A percentile compares a stretch with the other conserved stretches of the same genome.
phyloP scores from a whole-genome alignment of 1,140 invertebrate genomes.

The Diorhabda elongata region DNA sequence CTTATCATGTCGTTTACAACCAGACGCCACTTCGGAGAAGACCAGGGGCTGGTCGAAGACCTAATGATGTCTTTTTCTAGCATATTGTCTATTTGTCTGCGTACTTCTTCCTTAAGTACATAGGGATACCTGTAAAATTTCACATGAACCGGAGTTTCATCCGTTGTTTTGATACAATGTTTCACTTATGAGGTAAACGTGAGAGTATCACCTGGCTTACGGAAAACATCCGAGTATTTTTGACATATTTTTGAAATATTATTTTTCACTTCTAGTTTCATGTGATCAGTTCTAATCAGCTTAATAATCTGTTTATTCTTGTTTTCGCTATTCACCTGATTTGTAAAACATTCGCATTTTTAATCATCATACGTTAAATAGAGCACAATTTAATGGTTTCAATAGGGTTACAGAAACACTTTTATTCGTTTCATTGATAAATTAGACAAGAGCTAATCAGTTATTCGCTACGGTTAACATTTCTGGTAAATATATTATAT shows the following conservation, averaged over 20 bases:
- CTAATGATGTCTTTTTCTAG: conserved; percentile 36
- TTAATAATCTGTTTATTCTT: neutral
- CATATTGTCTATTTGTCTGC: conserved; percentile 37
- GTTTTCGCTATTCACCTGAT: neutral
- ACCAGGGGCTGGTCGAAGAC: conserved; percentile 43
- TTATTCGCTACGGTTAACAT: neutral
- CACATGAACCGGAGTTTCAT: too few species aligned
- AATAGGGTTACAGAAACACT: neutral
- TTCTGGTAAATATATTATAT: neutral
- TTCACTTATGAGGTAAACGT: conserved; percentile 27
- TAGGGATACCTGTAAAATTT: conserved; percentile 30
- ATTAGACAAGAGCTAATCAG: neutral
- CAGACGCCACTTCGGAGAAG: neutral
- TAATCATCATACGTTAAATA: neutral
- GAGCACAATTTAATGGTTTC: neutral
- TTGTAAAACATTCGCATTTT: neutral
- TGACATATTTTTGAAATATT: conserved; percentile 25
- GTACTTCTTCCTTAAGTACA: conserved; percentile 39
- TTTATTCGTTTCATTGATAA: neutral
- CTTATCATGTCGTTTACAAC: too few species aligned
- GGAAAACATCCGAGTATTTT: conserved; percentile 29
- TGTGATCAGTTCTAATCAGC: conserved; percentile 27
- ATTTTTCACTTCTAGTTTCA: conserved; percentile 29
- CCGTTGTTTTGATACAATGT: conserved; percentile 35
- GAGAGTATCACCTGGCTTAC: conserved; percentile 23